Percentiles rank a stretch among this genome's conserved stretches.
Conservation (phyloP, 2,113 vertebrate species). For the Stigmatopora argus region DNA sequence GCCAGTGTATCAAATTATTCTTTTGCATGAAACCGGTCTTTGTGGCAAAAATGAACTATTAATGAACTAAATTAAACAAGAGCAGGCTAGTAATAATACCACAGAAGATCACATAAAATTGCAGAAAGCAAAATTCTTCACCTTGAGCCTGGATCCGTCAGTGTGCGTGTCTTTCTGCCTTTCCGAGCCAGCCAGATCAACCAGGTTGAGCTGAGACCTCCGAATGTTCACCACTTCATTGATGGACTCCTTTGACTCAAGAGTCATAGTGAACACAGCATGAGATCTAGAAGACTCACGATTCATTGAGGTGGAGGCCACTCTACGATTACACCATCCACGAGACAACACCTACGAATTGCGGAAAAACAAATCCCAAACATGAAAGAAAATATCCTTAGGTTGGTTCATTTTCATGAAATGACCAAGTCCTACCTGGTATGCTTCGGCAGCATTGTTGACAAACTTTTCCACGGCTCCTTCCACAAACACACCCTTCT, state of each 20-base stretch:
- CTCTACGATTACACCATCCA: constrained; percentile 91
- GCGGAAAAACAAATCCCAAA: not conserved
- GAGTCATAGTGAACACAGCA: constrained; percentile 87
- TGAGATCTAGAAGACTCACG: constrained; percentile 93
- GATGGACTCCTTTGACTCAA: constrained; percentile 88
- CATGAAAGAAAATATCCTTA: not conserved
- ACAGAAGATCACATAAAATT: too few species aligned
- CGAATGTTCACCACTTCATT: constrained; percentile 86
- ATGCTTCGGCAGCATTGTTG: constrained; percentile 87
- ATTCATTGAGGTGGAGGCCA: constrained; percentile 95
- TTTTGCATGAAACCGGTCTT: too few species aligned
- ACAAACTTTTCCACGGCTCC: constrained; percentile 88
- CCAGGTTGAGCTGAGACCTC: constrained; percentile 87
- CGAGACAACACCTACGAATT: constrained; percentile 80
- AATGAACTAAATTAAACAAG: too few species aligned
- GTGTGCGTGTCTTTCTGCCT: constrained; percentile 89
- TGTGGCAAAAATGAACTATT: not conserved
- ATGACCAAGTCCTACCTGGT: constrained; percentile 74
- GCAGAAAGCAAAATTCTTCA: too few species aligned
- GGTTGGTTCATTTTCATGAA: not conserved
- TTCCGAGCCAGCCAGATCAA: constrained; percentile 93
- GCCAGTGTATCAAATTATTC: too few species aligned
- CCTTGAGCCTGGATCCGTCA: constrained; percentile 88
- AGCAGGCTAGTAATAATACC: too few species aligned
- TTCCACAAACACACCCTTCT: constrained; percentile 91